These are phyloP conservation scores for Nomada ruficornis DNA, from an alignment of 2,888 invertebrate species.

Conservation along the genomic window DNA sequence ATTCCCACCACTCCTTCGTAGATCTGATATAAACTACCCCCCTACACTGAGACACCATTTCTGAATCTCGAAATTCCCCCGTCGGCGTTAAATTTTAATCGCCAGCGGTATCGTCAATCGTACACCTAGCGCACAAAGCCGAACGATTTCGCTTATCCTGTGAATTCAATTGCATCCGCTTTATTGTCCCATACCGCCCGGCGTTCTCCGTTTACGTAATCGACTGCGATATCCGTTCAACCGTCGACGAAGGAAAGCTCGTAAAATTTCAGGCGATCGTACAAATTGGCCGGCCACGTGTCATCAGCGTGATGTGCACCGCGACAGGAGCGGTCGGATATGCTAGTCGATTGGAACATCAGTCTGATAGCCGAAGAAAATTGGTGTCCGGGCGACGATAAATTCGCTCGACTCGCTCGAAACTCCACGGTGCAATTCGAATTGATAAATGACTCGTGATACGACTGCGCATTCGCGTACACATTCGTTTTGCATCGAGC, in stretches of 20 bases:
- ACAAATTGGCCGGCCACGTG: neutral
- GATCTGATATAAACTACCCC: too few species aligned
- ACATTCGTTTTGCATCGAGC: conserved; percentile 23
- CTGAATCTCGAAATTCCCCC: too few species aligned
- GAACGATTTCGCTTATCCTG: too few species aligned
- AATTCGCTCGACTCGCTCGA: conserved; percentile 29
- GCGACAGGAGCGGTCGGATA: neutral
- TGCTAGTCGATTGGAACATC: conserved; percentile 30
- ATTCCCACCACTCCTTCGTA: too few species aligned
- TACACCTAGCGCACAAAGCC: neutral
- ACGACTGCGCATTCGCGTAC: neutral
- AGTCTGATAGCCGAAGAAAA: conserved; percentile 27
- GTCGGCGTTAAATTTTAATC: too few species aligned
- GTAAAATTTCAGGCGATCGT: neutral
- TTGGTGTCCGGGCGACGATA: conserved; percentile 34
- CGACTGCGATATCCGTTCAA: neutral
- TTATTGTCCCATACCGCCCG: neutral
- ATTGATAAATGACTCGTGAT: conserved; percentile 50
- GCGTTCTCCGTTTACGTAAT: neutral
- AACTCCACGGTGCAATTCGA: conserved; percentile 31
- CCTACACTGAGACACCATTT: too few species aligned
- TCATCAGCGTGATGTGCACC: neutral
- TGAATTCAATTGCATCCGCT: too few species aligned
- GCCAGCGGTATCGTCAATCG: neutral
- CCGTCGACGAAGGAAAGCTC: neutral